These are phyloP conservation scores for Xerus inauris DNA, from an alignment of 2,113 vertebrate genomes.

Conservation along the genomic window DNA sequence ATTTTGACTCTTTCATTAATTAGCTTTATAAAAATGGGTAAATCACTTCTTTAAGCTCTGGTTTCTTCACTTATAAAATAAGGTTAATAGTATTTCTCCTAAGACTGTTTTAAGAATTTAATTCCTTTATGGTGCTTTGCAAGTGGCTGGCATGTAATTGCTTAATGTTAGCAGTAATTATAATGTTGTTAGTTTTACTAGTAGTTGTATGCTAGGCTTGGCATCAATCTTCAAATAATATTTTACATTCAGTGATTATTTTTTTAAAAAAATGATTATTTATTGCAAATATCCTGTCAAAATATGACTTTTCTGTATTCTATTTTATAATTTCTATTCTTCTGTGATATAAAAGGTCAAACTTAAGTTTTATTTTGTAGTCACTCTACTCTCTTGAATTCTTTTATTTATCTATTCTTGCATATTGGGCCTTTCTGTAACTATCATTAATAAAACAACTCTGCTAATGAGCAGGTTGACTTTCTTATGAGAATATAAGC, in stretches of 20 bases:
- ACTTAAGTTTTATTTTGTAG: neutral
- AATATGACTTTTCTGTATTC: neutral
- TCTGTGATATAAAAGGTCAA: neutral
- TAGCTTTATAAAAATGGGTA: neutral
- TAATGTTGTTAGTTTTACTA: neutral
- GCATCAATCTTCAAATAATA: neutral
- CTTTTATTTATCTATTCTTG: neutral
- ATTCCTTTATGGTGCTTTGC: neutral
- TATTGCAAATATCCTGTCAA: neutral
- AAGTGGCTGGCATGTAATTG: neutral
- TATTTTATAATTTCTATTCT: neutral
- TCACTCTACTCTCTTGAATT: neutral
- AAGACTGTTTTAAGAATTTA: neutral
- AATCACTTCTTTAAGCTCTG: neutral
- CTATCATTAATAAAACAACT: neutral
- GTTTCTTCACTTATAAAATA: conserved; percentile 24
- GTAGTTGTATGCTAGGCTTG: neutral
- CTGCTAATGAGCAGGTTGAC: too few relatives aligned
- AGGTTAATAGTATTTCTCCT: neutral
- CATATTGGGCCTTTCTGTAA: neutral
- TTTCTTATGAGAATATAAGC: neutral
- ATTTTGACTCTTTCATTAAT: neutral
- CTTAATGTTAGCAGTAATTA: conserved; percentile 6
- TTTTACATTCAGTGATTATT: neutral
- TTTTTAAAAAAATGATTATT: conserved; percentile 19